Evolutionary conservation across 2,797 vertebrate genomes (phyloP).

Genomic region (Fratercula arctica): DNA sequence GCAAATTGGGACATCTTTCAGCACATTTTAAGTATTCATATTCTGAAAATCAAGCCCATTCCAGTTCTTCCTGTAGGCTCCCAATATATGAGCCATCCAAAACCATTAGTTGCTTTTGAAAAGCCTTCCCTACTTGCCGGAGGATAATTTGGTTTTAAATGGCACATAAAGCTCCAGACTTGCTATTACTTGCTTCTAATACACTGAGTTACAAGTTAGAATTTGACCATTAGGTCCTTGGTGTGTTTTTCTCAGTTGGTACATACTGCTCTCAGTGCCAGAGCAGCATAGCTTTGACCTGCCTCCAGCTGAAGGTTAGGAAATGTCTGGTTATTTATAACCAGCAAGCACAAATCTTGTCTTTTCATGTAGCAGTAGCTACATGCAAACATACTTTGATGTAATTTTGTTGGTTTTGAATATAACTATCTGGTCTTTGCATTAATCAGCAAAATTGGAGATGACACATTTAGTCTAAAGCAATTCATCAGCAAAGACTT

Average conservation of each 20-base stretch:
- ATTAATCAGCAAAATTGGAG: not conserved
- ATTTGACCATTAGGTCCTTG: not conserved
- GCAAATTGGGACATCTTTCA: not conserved
- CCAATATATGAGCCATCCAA: not conserved
- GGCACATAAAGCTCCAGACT: not conserved
- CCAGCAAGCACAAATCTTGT: not conserved
- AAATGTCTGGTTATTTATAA: not conserved
- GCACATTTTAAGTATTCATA: not conserved
- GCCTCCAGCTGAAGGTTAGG: not conserved
- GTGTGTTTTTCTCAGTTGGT: not conserved
- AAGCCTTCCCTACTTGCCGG: not conserved
- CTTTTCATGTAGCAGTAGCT: not conserved
- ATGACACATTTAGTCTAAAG: not conserved
- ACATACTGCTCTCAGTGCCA: not conserved
- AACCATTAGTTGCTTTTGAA: not conserved
- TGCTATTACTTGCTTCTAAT: not conserved
- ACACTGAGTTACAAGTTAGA: not conserved
- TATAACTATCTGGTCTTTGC: not conserved
- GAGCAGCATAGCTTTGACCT: not conserved
- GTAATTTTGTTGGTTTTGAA: not conserved
- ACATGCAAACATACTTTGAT: not conserved
- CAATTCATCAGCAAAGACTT: not conserved
- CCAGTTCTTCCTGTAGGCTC: not conserved
- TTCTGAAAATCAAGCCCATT: not conserved
- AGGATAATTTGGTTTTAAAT: not conserved